Base-by-base conservation (phyloP, 2,113 vertebrate genomes). In the cat (Felis catus) region DNA sequence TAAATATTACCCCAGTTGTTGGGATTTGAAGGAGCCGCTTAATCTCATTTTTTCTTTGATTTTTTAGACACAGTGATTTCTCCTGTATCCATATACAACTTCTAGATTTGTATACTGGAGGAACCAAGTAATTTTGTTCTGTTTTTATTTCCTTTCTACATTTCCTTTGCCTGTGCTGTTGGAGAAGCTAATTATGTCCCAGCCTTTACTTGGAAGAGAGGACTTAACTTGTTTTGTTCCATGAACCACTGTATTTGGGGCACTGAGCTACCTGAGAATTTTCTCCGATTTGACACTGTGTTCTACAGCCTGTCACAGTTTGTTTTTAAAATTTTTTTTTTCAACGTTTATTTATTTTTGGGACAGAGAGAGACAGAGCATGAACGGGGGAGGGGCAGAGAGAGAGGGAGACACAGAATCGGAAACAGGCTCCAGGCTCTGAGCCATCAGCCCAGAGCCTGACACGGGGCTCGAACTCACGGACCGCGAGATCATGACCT, bases 131-230 rank as follows among this genome's bases (percentile, higher is more conserved):
- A 70, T 89, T 92, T 89, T 53, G 61, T 39, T 36, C 8, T 3
- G 15, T 61, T 94, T 90, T 94, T 45, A 18, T 89, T 95, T 97
- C 13, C 7, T 96, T 87, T 83, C 16, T 29, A 39, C 25, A 33
- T 82, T 82, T 89, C 23, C 36, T 27, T 19, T 79, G 27, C n/a
- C 81, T 97, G 39, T 13, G 18, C 29, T 74, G 15, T 73, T 95
- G 29, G 36, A 53, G 18, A 91, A 93, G 79, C 18, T 48, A 18
- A n/a, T 5, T 74, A 93, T 31, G 23, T 4, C 10, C 29, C 15
- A 76, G 10, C 11, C 19, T 89, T 4, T 63, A 58, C 25, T 70
- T 70, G 53, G 78, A 96, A 95, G 63, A 74, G 51, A 82, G 39
- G 61, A 82, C 33, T 39, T 87, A 29, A 39, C 31, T 88, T 88